Evolutionary conservation across 2,113 vertebrate genomes (phyloP), one percentile per base, ranked within the genome.

Genomic region (Lates calcarifer): DNA sequence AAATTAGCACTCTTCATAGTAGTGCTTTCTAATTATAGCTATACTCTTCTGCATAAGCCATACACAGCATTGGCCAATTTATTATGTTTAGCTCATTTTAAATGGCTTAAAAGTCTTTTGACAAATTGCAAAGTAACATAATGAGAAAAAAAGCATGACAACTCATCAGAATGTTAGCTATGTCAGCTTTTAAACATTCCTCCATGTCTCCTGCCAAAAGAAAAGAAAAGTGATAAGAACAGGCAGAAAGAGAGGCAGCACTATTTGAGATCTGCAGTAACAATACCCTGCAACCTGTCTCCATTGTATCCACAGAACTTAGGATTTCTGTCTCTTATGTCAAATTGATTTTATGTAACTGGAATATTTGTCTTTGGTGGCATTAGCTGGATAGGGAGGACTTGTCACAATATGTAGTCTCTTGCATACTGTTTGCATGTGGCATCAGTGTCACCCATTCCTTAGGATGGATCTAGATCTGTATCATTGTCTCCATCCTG

Each of bases 1-100:
- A 65, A 87, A 88, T 87, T 77, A 84, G 45, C 39, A 60, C 72
- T 80, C 66, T 61, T 87, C 69, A 74, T 45, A 74, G 68, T 76
- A 33, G n/a, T 69, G 37, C 33, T 65, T 71, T 77, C 60, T 84
- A 85, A 78, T 86, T 63, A 83, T 71, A 85, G 65, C 77, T 62
- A n/a, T 24, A 56, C 28, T 77, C 12, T n/a, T 67, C 63, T 78
- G 22, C 51, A 43, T 63, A 57, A 68, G 20, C 45, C 37, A 20
- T 26, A 31, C 57, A 78, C 17, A 55, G 62, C 45, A 26, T 41
- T 26, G 26, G 35, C 5, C 28, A 70, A 78, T 90, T 65, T 9
- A 70, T 75, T 81, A 60, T 28, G 57, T 62, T 70, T 71, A 39
- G 51, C 47, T 68, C 15, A n/a, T 12, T 69, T 57, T 79, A 73